phyloP scores from a whole-genome alignment of 2,888 invertebrate genomes.

The Pinctada fucata region DNA sequence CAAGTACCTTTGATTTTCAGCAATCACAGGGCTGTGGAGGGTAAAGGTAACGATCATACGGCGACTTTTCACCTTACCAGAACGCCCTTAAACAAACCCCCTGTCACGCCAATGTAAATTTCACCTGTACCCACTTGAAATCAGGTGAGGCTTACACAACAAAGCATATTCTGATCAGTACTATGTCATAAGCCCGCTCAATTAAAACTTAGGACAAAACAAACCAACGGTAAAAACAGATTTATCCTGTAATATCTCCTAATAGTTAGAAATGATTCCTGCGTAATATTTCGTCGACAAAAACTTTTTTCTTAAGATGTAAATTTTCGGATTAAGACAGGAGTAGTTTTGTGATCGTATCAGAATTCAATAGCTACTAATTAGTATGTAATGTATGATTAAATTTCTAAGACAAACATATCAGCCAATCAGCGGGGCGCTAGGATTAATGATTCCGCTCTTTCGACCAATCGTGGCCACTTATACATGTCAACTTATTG shows the following conservation, averaged over 20 bases:
- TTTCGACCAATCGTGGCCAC: background rate
- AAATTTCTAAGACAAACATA: background rate
- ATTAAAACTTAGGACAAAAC: background rate
- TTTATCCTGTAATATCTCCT: background rate
- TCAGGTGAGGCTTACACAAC: background rate
- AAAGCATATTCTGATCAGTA: background rate
- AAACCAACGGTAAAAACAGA: background rate
- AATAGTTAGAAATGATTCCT: background rate
- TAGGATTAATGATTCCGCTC: background rate
- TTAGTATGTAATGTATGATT: background rate
- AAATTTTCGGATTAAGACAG: background rate
- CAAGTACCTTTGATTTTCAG: no score
- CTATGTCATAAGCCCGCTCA: background rate
- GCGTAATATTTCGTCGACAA: background rate
- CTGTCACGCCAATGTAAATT: background rate
- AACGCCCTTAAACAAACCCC: background rate
- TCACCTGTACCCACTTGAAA: background rate
- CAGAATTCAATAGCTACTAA: background rate
- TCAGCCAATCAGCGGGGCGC: background rate
- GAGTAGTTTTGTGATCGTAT: background rate
- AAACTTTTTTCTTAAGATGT: background rate
- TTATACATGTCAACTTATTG: background rate
- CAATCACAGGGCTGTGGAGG: no score
- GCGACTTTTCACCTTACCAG: background rate
- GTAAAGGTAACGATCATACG: no score